Evolutionary conservation across 2,797 vertebrate species (phyloP).

Genomic region (Enteromius afrohamiltoni): DNA sequence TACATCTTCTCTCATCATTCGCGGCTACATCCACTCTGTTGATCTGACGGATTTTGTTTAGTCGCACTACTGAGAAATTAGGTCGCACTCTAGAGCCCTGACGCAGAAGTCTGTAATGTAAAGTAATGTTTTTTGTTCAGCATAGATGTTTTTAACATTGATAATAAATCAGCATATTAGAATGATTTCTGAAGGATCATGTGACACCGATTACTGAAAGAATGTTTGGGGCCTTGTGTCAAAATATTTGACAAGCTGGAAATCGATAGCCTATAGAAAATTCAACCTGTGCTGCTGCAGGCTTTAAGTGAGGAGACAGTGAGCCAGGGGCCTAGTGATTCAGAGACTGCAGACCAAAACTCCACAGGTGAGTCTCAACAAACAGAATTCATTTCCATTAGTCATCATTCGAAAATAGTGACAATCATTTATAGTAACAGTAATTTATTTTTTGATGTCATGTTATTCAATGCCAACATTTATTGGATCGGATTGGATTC

Average conservation of each 20-base stretch:
- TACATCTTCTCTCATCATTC: too few relatives aligned
- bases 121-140: too few relatives aligned
- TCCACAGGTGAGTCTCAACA: conserved; percentile 17
- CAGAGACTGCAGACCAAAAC: not conserved
- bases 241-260: not conserved
- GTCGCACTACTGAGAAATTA: too few relatives aligned
- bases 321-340: not conserved
- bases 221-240: not conserved
- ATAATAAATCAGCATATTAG: not conserved
- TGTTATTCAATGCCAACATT: not conserved
- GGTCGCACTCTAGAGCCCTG: too few relatives aligned
- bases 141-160: not conserved
- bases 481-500: not conserved
- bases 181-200: not conserved
- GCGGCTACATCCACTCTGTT: too few relatives aligned
- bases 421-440: not conserved
- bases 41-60: too few relatives aligned
- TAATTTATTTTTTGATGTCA: not conserved
- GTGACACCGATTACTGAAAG: not conserved
- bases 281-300: not conserved
- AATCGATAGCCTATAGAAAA: not conserved
- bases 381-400: not conserved
- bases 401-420: not conserved
- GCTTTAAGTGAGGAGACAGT: not conserved
- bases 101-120: too few relatives aligned